A percentile compares a stretch with the other conserved stretches of the same genome.
These are phyloP conservation scores for Batillaria attramentaria DNA, from an alignment of 1,140 invertebrate genomes.

Conservation along the genomic window DNA sequence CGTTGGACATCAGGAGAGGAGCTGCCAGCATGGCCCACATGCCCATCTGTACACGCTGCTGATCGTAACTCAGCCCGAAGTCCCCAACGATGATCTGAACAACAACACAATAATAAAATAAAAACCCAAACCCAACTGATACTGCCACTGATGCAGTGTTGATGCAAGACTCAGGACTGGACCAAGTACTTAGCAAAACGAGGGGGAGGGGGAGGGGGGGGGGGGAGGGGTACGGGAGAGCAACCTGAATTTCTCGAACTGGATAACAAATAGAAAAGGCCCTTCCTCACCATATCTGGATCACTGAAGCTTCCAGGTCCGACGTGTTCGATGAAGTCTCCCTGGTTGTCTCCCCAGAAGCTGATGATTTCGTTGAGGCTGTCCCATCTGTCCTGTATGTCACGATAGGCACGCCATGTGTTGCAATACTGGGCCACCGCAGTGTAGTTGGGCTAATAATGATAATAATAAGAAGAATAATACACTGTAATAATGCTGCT, in stretches of 20 bases:
- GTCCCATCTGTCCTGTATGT: conserved; percentile 94
- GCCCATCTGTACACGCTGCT: conserved; percentile 96
- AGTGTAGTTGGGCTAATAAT: conserved; percentile 19
- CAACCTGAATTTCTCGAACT: background rate
- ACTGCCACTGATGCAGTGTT: no score
- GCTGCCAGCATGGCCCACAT: conserved; percentile 97
- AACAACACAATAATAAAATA: no score
- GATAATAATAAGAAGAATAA: background rate
- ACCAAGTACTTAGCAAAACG: no score
- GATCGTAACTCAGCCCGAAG: conserved; percentile 95
- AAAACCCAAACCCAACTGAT: no score
- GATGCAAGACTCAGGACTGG: no score
- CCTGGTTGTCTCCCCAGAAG: conserved; percentile 95
- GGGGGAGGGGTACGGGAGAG: no score
- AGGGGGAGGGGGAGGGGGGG: no score
- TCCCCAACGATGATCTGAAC: conserved; percentile 94
- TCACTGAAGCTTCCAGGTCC: conserved; percentile 99
- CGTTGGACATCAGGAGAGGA: conserved; percentile 96
- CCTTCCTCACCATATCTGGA: conserved; percentile 94
- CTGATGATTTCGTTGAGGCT: conserved; percentile 93
- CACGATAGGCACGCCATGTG: conserved; percentile 96
- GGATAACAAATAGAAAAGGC: background rate
- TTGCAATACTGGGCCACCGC: conserved; percentile 89
- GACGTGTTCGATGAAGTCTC: conserved; percentile 88
- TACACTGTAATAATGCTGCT: no score